phyloP scores from a whole-genome alignment of 2,113 vertebrate species.

The Ardeotis arabs region DNA sequence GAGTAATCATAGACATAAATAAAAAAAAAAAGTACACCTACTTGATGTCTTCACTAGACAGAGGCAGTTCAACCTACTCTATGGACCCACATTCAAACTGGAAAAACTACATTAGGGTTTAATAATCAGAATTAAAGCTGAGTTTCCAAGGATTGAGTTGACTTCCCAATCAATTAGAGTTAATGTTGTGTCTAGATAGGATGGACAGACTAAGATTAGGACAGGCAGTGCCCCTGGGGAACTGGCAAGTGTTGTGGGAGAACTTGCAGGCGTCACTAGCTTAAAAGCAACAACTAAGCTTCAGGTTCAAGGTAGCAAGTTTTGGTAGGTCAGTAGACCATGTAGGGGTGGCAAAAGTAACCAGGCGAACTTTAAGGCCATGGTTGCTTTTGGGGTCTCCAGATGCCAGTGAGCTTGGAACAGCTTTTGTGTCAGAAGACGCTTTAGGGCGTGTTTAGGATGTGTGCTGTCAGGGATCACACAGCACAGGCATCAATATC shows the following conservation, averaged over 20 bases:
- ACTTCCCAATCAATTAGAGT: background rate
- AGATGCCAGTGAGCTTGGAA: background rate
- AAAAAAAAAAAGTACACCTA: background rate
- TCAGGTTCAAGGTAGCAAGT: background rate
- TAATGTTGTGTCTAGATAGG: background rate
- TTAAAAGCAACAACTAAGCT: background rate
- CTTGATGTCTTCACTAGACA: background rate
- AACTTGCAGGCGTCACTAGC: background rate
- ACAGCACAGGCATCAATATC: background rate
- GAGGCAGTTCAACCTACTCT: background rate
- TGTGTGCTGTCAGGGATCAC: background rate
- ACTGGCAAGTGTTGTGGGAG: background rate
- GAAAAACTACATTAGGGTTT: background rate
- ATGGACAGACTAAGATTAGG: background rate
- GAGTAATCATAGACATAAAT: background rate
- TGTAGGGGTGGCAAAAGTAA: background rate
- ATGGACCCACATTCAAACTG: too few relatives aligned
- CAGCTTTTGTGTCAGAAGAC: background rate
- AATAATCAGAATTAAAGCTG: background rate
- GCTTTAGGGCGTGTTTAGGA: background rate
- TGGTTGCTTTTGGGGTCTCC: background rate
- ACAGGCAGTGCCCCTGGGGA: background rate
- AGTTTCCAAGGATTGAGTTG: background rate
- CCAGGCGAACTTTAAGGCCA: background rate
- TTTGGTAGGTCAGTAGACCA: background rate